Base-by-base conservation (phyloP, 2,797 vertebrate species). In the Helostoma temminkii region DNA sequence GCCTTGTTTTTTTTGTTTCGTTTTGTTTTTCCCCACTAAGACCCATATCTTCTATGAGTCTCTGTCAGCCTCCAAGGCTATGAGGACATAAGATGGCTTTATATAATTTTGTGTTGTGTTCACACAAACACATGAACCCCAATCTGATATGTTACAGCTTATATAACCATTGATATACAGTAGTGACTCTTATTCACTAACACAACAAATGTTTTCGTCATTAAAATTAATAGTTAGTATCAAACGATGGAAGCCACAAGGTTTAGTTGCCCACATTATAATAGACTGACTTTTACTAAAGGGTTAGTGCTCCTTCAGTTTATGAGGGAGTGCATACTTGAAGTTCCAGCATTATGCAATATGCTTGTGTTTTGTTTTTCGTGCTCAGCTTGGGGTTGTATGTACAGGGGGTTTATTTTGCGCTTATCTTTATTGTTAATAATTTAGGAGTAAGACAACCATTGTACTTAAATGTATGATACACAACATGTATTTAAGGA, bases 301-400 rank as follows among this genome's bases (percentile, higher is more conserved):
- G 24, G 43, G 26, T 52, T 12, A 76, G 42, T 26, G n/a, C 19
- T n/a, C 55, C 15, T 10, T 60, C 45, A 50, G 19, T 61, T 70
- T 26, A 54, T 69, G 66, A 77, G 3, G 59, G 60, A 43, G 48
- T 8, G 8, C 76, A 74, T 72, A 67, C 46, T 70, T 66, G n/a
- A 57, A 62, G 66, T 67, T 74, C 69, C 59, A 41, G 2, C 7
- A 48, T 75, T 78, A 60, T 69, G 74, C 45, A 80, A 86, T 48
- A 34, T 64, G 46, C 55, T 72, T 59, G 71, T 78, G 72, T 65
- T 24, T 15, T 74, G 55, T 69, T 79, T 73, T 42, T 63, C 61
- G 12, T 30, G 61, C 61, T 74, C 59, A 24, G 57, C 7, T 56
- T 18, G 5, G 36, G 62, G 50, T 47, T 75, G 39, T n/a, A 42